Percentiles rank a stretch among this genome's conserved stretches.
Evolutionary conservation across 2,113 vertebrate genomes (phyloP).

Genomic region (Hipposideros armiger): DNA sequence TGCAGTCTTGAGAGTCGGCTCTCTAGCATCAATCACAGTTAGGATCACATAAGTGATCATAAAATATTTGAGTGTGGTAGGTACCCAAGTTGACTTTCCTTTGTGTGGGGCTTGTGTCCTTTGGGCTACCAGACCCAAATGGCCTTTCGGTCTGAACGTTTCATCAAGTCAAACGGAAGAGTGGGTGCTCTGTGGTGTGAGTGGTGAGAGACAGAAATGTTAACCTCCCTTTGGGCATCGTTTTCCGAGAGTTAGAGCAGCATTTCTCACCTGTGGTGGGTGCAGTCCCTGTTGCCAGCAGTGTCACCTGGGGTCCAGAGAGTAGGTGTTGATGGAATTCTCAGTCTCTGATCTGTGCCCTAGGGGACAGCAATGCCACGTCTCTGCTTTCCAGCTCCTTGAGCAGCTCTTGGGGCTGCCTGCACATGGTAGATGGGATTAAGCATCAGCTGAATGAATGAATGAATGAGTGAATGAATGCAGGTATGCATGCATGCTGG

Average conservation of each 20-base stretch:
- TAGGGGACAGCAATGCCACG: fast-evolving
- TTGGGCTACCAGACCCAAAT: not conserved
- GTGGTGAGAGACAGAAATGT: not conserved
- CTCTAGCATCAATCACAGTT: not conserved
- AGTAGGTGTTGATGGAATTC: not conserved
- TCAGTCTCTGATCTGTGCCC: too few relatives aligned
- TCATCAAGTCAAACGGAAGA: not conserved
- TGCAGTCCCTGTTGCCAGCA: not conserved
- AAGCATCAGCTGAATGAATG: too few relatives aligned
- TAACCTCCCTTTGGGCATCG: too few relatives aligned
- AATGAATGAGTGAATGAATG: too few relatives aligned
- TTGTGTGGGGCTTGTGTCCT: fast-evolving
- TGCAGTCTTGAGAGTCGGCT: not conserved
- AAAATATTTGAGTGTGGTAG: not conserved
- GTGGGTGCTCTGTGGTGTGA: fast-evolving
- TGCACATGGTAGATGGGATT: fast-evolving
- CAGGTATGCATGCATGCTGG: fast-evolving
- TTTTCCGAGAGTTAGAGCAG: too few relatives aligned
- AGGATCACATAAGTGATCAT: fast-evolving
- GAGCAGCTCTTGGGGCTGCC: too few relatives aligned
- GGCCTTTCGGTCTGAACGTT: not conserved
- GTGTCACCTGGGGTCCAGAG: not conserved
- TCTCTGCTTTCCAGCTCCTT: not conserved
- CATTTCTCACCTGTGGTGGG: too few relatives aligned
- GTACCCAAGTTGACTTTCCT: not conserved